Evolutionary conservation across 2,113 vertebrate species (phyloP), one percentile per base, ranked within the genome.

Genomic region (Colaptes auratus): DNA sequence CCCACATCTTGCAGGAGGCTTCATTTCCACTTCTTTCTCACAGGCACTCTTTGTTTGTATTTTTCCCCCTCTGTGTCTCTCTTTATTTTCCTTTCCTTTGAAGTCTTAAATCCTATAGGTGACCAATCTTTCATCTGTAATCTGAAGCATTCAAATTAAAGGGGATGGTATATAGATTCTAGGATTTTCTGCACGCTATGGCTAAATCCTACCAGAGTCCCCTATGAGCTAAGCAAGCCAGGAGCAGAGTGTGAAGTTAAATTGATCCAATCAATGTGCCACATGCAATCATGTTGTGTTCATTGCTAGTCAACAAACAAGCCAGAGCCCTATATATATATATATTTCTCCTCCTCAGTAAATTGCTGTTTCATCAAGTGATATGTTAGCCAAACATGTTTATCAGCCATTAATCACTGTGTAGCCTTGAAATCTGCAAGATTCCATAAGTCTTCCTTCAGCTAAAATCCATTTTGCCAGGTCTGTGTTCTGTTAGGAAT

Each of bases 131-230:
- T 98, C 97, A 98, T 98, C 97, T 70, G 14, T 98, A 98, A 98
- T 98, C 98, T 98, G 96, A 90, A 97, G 97, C 95, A 97, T 98
- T 98, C 97, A 98, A 98, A 98, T 98, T 97, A 98, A n/a, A 98
- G 97, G 96, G 96, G 96, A 95, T 28, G 79, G 87, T 96, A 96
- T 98, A 98, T 98, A 97, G 98, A 98, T 98, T 98, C 94, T 97
- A 92, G 98, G 98, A 98, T 98, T 98, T 98, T 97, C 96, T 96
- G 85, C 96, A 97, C 94, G 93, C 97, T 96, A 65, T 84, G 91
- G 60, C 90, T 98, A 98, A 98, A 98, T 98, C 97, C 97, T 97
- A 95, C 59, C 42, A 69, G 72, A 95, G 90, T 97, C 97, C 97
- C 98, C 92, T 66, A 96, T 95, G 98, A 97, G 95, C 88, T 36